Conservation (phyloP, 2,797 vertebrate species). For the Thunnus albacares region DNA sequence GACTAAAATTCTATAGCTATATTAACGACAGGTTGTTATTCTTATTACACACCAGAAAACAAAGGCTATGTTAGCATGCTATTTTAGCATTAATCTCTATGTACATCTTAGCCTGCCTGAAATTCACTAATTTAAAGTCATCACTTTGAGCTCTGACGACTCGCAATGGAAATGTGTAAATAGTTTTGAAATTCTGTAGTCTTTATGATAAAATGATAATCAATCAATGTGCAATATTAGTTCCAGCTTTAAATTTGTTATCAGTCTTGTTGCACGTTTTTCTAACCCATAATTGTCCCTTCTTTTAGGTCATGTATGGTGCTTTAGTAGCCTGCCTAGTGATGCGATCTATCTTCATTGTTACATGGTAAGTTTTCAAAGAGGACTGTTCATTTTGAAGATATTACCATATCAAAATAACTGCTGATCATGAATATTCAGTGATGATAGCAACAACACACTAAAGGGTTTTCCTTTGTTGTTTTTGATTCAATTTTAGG, state of each 20-base stretch:
- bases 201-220: too few species aligned
- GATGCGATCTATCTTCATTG: constrained; percentile 95
- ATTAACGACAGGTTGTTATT: not conserved
- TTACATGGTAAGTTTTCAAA: constrained; percentile 92
- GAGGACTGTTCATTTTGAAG: not conserved
- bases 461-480: constrained; percentile 1
- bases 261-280: not conserved
- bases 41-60: too few species aligned
- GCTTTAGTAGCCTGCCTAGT: constrained; percentile 93
- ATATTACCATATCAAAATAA: not conserved
- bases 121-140: not conserved
- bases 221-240: too few species aligned
- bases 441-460: not conserved
- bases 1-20: not conserved
- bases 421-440: not conserved
- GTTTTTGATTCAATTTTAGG: constrained; percentile 80
- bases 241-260: not conserved
- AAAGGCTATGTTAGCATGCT: not conserved
- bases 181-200: not conserved
- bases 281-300: constrained; percentile 3
- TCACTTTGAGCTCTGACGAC: not conserved
- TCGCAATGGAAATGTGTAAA: not conserved
- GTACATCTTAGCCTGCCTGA: too few species aligned
- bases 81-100: not conserved
- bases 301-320: constrained; percentile 94